Percentiles rank a stretch among this genome's conserved stretches.
phyloP scores from a whole-genome alignment of 2,797 vertebrate genomes.

The Menidia menidia region DNA sequence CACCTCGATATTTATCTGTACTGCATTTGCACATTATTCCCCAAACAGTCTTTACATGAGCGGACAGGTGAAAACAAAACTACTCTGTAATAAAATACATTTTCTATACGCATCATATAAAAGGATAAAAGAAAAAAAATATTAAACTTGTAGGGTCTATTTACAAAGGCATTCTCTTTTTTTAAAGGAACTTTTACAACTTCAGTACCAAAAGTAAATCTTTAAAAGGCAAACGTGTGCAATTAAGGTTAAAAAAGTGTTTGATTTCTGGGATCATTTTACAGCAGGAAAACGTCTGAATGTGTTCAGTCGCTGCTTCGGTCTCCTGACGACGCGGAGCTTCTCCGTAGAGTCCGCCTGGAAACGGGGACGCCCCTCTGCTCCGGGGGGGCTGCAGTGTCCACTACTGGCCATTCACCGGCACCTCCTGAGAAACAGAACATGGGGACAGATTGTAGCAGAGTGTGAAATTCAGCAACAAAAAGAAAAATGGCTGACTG shows the following conservation, averaged over 20 bases:
- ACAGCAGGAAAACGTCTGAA: conserved; percentile 32
- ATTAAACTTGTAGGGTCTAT: conserved; percentile 61
- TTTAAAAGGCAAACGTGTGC: conserved; percentile 59
- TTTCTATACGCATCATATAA: conserved; percentile 56
- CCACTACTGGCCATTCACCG: conserved; percentile 73
- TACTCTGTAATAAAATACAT: conserved; percentile 70
- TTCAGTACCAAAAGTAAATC: conserved; percentile 69
- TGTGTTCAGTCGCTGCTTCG: conserved; percentile 46
- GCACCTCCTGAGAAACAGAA: conserved; percentile 73
- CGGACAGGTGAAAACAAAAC: conserved; percentile 38
- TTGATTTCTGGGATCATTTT: conserved; percentile 41
- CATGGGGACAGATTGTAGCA: neutral
- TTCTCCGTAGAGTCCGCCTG: conserved; percentile 9
- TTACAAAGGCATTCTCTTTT: conserved; percentile 66
- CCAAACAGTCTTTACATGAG: conserved; percentile 35
- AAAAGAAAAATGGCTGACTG: neutral
- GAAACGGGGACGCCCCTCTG: conserved; percentile 5
- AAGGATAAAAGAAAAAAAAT: conserved; percentile 39
- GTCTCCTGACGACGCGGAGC: conserved; percentile 47
- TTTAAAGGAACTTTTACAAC: conserved; percentile 55
- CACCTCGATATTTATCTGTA: conserved; percentile 46
- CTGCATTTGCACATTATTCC: conserved; percentile 65
- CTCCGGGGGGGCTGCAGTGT: conserved; percentile 5
- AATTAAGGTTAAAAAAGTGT: conserved; percentile 52
- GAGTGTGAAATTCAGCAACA: too few species aligned